Base-by-base conservation (phyloP, 2,797 vertebrate species). In the Onychomys torridus region DNA sequence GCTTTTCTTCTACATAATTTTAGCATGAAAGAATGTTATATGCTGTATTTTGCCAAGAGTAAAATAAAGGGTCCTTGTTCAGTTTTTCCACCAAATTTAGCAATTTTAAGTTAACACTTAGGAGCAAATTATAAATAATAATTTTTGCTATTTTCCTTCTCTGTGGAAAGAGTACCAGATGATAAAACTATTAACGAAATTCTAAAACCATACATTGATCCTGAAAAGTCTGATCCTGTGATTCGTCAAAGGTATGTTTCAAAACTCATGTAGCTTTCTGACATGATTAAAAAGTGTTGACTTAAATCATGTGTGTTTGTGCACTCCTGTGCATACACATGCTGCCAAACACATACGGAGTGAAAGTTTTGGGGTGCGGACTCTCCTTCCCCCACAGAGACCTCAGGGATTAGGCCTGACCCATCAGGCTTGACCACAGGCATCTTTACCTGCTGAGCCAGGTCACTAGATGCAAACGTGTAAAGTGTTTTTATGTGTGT, bases 161-260 rank as follows among this genome's bases (percentile, higher is more conserved):
- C 91, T 96, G 85, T 96, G 67, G 12, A 96, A 91, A 99, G 99
- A 98, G 99, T 99, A 55, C 98, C 99, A 12, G 99, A 99, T 0
- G 98, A 98, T 95, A 99, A 98, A 97, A 99, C 98, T 0, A 98
- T 99, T 12, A 92, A 98, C 96, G 98, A 99, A 98, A 99, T 99
- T 97, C 98, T 99, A 94, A 99, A 98, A 59, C 94, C 97, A 0
- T 99, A 99, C 87, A 98, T 99, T 97, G 99, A 99, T 98, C 99
- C 99, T 29, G 98, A 99, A 89, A 99, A 99, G 90, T 99, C 99
- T 0, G 99, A 99, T 98, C 99, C 99, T 91, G 98, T 99, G 55
- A 98, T 98, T 94, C 99, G 99, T 91, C 99, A 99, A 96, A 99
- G 99, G 99, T 99, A 98, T 98, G 97, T 97, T 93, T 95, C 46